Evolutionary conservation across 2,113 vertebrate species (phyloP).

Genomic region (Boleophthalmus pectinirostris): DNA sequence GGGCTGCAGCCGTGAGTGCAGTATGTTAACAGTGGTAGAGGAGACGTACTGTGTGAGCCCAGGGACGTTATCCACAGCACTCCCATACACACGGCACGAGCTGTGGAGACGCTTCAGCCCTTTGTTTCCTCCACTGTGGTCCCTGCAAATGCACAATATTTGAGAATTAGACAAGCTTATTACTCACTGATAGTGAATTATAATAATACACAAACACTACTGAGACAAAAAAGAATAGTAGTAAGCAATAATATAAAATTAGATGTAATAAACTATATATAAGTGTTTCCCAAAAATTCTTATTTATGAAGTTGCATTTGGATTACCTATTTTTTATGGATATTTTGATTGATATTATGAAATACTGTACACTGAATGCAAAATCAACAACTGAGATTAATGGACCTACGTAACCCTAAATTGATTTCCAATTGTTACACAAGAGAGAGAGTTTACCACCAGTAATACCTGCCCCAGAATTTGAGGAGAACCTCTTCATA

Average conservation of each 20-base stretch:
- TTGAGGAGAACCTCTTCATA: neutral
- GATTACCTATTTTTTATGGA: no score
- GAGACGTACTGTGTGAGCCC: conserved; percentile 90
- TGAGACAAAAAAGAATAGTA: neutral
- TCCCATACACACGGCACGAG: conserved; percentile 91
- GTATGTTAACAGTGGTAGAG: neutral
- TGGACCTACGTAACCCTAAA: neutral
- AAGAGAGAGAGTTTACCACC: neutral
- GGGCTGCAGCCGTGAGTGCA: conserved; percentile 3
- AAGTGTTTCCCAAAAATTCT: no score
- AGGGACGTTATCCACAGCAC: conserved; percentile 87
- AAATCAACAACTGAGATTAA: no score
- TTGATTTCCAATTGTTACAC: neutral
- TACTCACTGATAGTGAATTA: neutral
- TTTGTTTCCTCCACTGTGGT: conserved; percentile 94
- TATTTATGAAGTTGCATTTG: no score
- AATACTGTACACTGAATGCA: no score
- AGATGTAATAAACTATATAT: no score
- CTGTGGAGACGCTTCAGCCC: conserved; percentile 78
- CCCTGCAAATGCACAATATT: conserved; percentile 76
- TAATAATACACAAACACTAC: neutral
- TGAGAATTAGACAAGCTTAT: neutral
- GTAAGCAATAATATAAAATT: neutral
- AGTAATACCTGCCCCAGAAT: neutral
- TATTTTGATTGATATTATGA: no score